Evolutionary conservation across 2,797 vertebrate species (phyloP), one percentile per base, ranked within the genome.

Genomic region (Muscicapa comitata): DNA sequence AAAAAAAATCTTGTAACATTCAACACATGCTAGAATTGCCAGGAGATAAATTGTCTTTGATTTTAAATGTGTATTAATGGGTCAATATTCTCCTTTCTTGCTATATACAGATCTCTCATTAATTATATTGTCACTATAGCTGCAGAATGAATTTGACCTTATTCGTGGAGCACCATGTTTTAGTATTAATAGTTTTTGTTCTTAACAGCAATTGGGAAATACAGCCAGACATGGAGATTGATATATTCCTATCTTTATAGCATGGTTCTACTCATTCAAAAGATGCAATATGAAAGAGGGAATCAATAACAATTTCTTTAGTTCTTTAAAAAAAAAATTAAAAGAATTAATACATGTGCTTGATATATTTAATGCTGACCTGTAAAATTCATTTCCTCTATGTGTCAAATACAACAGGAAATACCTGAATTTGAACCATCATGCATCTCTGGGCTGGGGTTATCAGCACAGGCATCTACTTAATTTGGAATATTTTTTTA

Each of bases 71-170:
- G 86, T 87, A 91, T 91, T 93, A 96, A 94, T 82, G 77, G 80
- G 86, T 92, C 90, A 93, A 92, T 95, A 92, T 71, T 92, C 88
- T 88, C 80, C 67, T 84, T 95, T 94, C 80, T 91, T 82, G 65
- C 88, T 74, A 85, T 85, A 89, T 29, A 92, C 83, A 91, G 88
- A 94, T 73, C 74, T 81, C 76, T 73, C 92, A 95, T 97, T 95
- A 93, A 97, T 95, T 94, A 92, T 50, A 87, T 71, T 79, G 67
- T 90, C 73, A 67, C 79, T 79, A 63, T 0, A 82, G 83, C 72
- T 77, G 63, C 67, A 85, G 86, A 96, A 96, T 86, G 83, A 92
- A 88, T 95, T 95, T 95, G 95, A 96, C 95, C 94, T 94, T 87
- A 92, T 66, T 77, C 7, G 0, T 51, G 55, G 47, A 96, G 83